Conservation (phyloP, 1,140 invertebrate species). For the Arion vulgaris region DNA sequence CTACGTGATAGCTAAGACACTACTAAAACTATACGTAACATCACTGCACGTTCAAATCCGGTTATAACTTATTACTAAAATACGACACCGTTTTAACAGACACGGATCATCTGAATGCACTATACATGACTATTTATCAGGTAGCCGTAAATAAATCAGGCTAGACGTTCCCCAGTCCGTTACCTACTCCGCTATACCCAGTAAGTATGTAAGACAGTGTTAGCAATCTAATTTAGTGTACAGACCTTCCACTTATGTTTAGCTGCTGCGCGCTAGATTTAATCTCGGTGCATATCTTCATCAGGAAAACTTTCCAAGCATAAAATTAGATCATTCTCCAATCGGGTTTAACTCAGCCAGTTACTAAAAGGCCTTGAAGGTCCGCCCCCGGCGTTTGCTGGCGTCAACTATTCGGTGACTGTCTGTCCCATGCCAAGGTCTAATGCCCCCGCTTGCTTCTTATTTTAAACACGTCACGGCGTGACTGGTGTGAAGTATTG, state of each 20-base stretch:
- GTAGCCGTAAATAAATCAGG: neutral
- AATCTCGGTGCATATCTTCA: too few species aligned
- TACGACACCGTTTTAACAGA: too few species aligned
- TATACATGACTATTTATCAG: neutral
- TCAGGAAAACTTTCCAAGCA: neutral
- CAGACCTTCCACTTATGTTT: neutral
- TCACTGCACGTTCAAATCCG: too few species aligned
- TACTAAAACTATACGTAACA: too few species aligned
- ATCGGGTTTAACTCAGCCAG: neutral
- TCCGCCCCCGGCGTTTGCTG: neutral
- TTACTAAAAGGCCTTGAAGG: neutral
- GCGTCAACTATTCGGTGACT: too few species aligned
- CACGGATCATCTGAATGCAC: too few species aligned
- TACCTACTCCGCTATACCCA: neutral
- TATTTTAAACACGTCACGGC: too few species aligned
- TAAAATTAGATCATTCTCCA: constrained; percentile 8
- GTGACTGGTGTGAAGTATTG: too few species aligned
- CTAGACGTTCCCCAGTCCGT: neutral
- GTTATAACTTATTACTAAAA: too few species aligned
- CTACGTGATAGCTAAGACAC: too few species aligned
- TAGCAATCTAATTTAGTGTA: neutral
- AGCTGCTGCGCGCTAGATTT: neutral
- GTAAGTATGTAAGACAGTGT: neutral
- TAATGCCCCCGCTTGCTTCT: too few species aligned
- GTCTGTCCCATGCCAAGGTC: too few species aligned